Evolutionary conservation across 2,888 invertebrate species (phyloP).

Genomic region (Hanleya hanleyi): DNA sequence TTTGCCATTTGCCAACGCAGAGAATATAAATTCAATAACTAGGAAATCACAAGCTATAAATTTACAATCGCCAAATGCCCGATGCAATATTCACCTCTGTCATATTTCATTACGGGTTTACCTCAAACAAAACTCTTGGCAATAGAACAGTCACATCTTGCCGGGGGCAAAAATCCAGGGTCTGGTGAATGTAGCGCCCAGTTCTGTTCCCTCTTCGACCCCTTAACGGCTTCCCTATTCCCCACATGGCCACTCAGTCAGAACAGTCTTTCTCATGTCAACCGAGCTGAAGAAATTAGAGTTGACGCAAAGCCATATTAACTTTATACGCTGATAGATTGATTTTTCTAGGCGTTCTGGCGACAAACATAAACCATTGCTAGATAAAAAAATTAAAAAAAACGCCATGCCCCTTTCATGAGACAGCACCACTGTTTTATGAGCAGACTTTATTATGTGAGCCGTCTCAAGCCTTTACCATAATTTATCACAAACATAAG

Average conservation of each 20-base stretch:
- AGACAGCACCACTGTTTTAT: too few relatives aligned
- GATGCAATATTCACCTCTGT: constrained; percentile 1
- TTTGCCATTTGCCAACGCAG: not conserved
- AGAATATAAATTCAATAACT: not conserved
- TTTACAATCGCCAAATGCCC: constrained; percentile 1
- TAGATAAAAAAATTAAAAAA: not conserved
- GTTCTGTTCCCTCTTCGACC: too few relatives aligned
- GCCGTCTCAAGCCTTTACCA: too few relatives aligned
- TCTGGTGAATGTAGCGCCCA: too few relatives aligned
- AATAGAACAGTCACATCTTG: too few relatives aligned
- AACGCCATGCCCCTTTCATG: not conserved
- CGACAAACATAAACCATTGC: constrained; percentile 4
- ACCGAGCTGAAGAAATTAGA: not conserved
- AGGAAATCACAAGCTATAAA: constrained; percentile 5
- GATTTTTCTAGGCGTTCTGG: not conserved
- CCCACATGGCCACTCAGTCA: not conserved
- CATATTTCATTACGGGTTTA: constrained; percentile 5
- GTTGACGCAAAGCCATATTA: constrained; percentile 7
- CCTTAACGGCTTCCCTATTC: not conserved
- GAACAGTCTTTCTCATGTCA: not conserved
- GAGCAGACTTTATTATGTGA: too few relatives aligned
- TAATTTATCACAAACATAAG: too few relatives aligned
- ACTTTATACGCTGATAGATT: constrained; percentile 7
- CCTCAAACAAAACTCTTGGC: too few relatives aligned
- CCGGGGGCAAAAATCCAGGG: too few relatives aligned